Evolutionary conservation across 1,140 invertebrate species (phyloP).

Genomic region (Drosophila varians): DNA sequence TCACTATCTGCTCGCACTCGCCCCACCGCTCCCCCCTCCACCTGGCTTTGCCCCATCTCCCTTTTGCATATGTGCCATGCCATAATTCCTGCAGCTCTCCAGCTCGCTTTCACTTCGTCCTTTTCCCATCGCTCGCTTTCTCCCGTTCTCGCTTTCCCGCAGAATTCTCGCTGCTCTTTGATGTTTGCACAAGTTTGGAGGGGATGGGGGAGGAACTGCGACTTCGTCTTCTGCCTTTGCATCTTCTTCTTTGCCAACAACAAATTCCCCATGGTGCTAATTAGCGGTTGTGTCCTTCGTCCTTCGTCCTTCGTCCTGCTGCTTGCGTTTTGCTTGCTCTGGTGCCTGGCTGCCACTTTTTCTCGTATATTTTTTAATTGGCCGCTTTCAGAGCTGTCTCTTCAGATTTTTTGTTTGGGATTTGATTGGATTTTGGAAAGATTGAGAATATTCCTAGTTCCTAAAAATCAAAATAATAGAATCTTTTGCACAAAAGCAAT

Average conservation of each 20-base stretch:
- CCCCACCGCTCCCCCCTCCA: neutral
- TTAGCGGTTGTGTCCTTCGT: slow-evolving; percentile 70
- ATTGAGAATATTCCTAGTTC: no score
- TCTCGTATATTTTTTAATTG: slow-evolving; percentile 78
- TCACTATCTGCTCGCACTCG: slow-evolving; percentile 33
- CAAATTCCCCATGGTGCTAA: slow-evolving; percentile 82
- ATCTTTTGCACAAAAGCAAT: no score
- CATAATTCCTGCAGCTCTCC: slow-evolving; percentile 59
- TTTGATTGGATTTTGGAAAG: slow-evolving; percentile 37
- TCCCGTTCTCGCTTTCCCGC: slow-evolving; percentile 1
- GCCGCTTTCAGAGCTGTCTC: slow-evolving; percentile 34
- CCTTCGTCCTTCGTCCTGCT: slow-evolving; percentile 11
- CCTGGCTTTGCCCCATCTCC: neutral
- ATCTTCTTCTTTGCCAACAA: slow-evolving; percentile 59
- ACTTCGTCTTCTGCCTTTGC: slow-evolving; percentile 52
- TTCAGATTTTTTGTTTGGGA: neutral
- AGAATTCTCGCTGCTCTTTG: slow-evolving; percentile 55
- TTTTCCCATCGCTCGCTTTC: neutral
- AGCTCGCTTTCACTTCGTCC: neutral
- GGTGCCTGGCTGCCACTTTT: slow-evolving; percentile 7
- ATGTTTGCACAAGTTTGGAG: slow-evolving; percentile 79
- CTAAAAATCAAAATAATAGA: neutral
- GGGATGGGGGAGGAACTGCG: no score
- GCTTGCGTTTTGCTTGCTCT: slow-evolving; percentile 33
- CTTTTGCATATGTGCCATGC: slow-evolving; percentile 27